Conservation (phyloP, 2,113 vertebrate genomes). For the Crotophaga sulcirostris region DNA sequence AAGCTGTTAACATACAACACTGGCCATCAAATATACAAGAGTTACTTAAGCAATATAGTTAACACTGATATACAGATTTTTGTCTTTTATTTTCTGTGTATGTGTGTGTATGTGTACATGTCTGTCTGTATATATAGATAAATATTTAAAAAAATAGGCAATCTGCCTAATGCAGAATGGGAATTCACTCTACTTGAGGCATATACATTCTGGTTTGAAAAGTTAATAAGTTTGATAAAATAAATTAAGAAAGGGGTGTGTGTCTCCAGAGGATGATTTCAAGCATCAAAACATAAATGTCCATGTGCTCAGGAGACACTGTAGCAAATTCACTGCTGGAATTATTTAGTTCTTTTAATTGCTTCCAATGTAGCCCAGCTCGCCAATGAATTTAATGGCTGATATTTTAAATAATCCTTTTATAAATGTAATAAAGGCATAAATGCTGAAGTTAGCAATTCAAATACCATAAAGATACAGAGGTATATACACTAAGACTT, state of each 20-base stretch:
- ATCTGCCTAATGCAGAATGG: not conserved
- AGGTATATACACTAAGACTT: not conserved
- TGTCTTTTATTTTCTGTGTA: not conserved
- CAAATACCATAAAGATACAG: not conserved
- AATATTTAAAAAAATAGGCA: not conserved
- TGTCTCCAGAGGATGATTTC: not conserved
- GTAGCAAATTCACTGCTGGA: not conserved
- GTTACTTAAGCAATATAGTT: not conserved
- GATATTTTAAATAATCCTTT: not conserved
- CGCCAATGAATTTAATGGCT: not conserved
- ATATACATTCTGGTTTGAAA: not conserved
- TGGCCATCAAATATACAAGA: not conserved
- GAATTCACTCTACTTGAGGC: not conserved
- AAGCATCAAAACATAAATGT: not conserved
- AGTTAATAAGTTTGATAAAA: not conserved
- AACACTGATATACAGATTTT: not conserved
- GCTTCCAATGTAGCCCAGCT: not conserved
- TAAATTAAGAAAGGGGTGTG: not conserved
- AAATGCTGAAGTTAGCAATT: not conserved
- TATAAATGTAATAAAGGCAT: not conserved
- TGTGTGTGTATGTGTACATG: not conserved
- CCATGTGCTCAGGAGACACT: not conserved
- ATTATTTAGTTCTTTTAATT: not conserved
- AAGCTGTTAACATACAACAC: constrained; percentile 73
- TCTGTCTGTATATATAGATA: not conserved